phyloP scores from a whole-genome alignment of 1,140 invertebrate genomes.

The Apis cerana region DNA sequence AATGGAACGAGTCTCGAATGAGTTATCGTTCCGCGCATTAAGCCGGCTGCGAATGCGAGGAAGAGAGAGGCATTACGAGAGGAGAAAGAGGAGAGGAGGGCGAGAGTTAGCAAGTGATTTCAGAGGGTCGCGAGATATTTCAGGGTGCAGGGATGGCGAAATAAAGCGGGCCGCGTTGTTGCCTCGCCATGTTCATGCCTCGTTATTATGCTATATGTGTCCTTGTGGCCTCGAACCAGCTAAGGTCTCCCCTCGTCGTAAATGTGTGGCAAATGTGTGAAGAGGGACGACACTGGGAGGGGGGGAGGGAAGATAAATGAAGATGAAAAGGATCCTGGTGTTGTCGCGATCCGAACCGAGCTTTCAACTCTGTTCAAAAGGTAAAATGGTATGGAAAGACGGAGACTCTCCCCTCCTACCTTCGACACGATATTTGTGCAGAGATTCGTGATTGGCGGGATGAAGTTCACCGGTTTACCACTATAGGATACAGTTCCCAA shows the following conservation, averaged over 20 bases:
- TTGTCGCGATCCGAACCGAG: constrained; percentile 30
- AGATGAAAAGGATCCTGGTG: constrained; percentile 29
- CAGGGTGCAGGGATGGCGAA: constrained; percentile 56
- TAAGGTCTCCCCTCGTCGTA: constrained; percentile 49
- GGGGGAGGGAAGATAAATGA: constrained; percentile 43
- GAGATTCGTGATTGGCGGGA: too few species aligned
- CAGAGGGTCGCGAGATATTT: constrained; percentile 62
- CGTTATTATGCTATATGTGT: constrained; percentile 65
- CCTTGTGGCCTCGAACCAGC: constrained; percentile 56
- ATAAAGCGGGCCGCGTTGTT: constrained; percentile 62
- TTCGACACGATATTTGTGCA: too few species aligned
- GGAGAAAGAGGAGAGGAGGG: neutral
- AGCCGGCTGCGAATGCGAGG: constrained; percentile 35
- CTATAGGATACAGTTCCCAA: too few species aligned
- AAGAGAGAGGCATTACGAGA: neutral
- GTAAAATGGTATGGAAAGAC: too few species aligned
- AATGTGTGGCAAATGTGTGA: constrained; percentile 44
- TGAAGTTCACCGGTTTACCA: too few species aligned
- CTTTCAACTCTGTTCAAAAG: neutral
- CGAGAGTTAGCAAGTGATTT: constrained; percentile 60
- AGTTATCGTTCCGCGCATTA: constrained; percentile 56
- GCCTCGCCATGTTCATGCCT: constrained; percentile 53
- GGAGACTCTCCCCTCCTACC: too few species aligned
- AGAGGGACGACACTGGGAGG: constrained; percentile 23
- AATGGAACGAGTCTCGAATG: constrained; percentile 55